Conservation (phyloP, 2,888 invertebrate species). For the Lasioglossum pauxillum region DNA sequence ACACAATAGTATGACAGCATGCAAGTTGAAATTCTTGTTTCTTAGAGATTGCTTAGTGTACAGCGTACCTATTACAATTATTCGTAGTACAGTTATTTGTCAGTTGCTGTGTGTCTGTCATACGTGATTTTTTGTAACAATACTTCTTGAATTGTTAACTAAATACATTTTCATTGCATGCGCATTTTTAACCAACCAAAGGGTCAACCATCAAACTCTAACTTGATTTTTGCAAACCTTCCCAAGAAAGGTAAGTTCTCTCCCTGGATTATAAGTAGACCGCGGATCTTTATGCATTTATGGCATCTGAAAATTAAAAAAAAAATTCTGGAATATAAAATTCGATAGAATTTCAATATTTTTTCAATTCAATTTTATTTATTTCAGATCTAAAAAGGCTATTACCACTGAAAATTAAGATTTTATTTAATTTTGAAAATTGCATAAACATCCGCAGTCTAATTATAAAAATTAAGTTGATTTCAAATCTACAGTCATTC, state of each 20-base stretch:
- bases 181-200: slow-evolving; percentile 73
- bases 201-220: slow-evolving; percentile 73
- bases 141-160: slow-evolving; percentile 58
- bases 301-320: too few relatives aligned
- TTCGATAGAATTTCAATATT: too few relatives aligned
- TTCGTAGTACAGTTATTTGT: slow-evolving; percentile 7
- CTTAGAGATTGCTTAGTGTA: neutral
- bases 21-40: neutral
- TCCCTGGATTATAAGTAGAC: neutral
- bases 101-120: neutral
- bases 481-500: slow-evolving; percentile 6
- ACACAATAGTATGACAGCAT: neutral
- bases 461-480: neutral
- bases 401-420: too few relatives aligned
- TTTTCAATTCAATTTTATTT: too few relatives aligned
- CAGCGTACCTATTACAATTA: neutral
- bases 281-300: too few relatives aligned
- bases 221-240: slow-evolving; percentile 51
- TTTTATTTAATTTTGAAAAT: too few relatives aligned
- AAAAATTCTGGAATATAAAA: too few relatives aligned
- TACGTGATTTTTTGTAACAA: slow-evolving; percentile 7
- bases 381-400: too few relatives aligned
- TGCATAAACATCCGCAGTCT: too few relatives aligned
- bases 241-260: slow-evolving; percentile 74
- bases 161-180: slow-evolving; percentile 76